Conservation (phyloP, 2,888 invertebrate species). For the Caradrina kadenii region DNA sequence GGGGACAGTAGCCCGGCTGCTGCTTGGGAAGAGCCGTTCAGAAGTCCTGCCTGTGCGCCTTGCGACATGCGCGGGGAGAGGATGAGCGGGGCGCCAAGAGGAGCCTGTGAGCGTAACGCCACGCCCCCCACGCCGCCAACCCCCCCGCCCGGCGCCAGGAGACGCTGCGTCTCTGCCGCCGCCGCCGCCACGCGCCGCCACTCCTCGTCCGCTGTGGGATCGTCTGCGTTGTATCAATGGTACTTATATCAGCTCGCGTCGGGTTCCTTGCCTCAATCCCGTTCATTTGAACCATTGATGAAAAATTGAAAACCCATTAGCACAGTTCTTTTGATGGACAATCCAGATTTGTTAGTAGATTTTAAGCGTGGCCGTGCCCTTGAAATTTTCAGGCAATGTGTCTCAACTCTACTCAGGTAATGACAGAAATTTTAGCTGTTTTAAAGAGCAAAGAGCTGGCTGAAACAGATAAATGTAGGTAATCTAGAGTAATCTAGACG, state of each 20-base stretch:
- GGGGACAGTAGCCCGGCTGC: constrained; percentile 88
- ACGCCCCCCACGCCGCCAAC: constrained; percentile 71
- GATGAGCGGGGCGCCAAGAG: constrained; percentile 97
- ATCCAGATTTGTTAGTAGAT: constrained; percentile 33
- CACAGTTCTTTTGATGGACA: constrained; percentile 37
- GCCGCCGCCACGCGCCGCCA: constrained; percentile 96
- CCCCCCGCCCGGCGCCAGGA: constrained; percentile 90
- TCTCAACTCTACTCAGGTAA: not conserved
- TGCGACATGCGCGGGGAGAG: constrained; percentile 97
- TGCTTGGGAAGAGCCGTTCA: constrained; percentile 86
- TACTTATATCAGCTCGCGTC: constrained; percentile 60
- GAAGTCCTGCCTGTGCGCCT: constrained; percentile 93
- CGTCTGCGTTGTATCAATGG: constrained; percentile 86
- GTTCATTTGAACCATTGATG: constrained; percentile 38
- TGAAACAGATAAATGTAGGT: too few species aligned
- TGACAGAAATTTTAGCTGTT: not conserved
- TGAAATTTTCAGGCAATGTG: not conserved
- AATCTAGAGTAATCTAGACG: too few species aligned
- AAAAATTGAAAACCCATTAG: constrained; percentile 31
- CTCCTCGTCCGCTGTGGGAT: constrained; percentile 94
- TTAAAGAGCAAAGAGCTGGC: too few species aligned
- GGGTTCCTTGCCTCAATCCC: constrained; percentile 36
- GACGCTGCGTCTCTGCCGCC: constrained; percentile 95
- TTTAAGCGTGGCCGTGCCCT: not conserved
- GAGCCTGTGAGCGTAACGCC: constrained; percentile 92